Evolutionary conservation across 2,888 invertebrate genomes (phyloP).

Genomic region (Napeogenes sylphis): DNA sequence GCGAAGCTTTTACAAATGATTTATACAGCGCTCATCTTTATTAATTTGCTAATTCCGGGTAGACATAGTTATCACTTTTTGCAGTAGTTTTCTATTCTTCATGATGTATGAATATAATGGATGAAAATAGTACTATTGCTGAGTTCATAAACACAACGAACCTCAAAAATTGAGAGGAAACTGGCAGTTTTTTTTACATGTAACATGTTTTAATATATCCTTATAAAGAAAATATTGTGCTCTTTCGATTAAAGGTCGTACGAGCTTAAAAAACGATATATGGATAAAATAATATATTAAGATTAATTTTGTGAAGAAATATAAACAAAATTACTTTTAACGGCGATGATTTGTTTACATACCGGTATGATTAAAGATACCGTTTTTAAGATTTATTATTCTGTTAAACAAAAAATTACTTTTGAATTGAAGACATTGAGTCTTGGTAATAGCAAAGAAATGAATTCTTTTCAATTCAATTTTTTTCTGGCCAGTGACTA

Average conservation of each 20-base stretch:
- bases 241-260: conserved; percentile 4
- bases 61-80: too few species aligned
- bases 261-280: conserved; percentile 3
- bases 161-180: neutral
- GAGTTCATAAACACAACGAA: neutral
- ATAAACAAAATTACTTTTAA: conserved; percentile 3
- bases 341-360: conserved; percentile 1
- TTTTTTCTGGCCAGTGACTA: too few species aligned
- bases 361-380: neutral
- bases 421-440: neutral
- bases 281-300: neutral
- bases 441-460: too few species aligned
- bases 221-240: conserved; percentile 6
- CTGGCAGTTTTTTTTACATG: neutral
- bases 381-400: conserved; percentile 1
- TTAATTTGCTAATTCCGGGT: too few species aligned
- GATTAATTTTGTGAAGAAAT: conserved; percentile 2
- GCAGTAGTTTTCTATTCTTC: too few species aligned
- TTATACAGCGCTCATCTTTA: too few species aligned
- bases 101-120: too few species aligned
- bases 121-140: neutral
- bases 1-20: too few species aligned
- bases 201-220: neutral
- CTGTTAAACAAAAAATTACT: neutral
- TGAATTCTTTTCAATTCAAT: too few species aligned